phyloP scores from a whole-genome alignment of 2,113 vertebrate species.

The Mastomys natalensis region DNA sequence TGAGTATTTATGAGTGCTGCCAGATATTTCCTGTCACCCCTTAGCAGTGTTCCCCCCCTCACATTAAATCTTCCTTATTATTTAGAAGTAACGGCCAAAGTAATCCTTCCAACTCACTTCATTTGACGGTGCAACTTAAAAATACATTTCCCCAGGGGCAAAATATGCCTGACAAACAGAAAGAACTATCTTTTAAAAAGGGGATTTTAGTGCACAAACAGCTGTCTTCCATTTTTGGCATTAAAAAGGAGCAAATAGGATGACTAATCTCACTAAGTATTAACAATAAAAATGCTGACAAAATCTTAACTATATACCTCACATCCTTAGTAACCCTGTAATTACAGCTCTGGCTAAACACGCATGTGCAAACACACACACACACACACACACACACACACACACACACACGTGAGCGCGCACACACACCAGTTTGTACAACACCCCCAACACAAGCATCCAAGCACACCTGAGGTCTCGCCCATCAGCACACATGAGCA shows the following conservation, averaged over 20 bases:
- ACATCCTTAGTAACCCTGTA: conserved; percentile 70
- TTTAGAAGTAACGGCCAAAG: neutral
- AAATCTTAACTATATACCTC: conserved; percentile 76
- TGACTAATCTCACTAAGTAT: conserved; percentile 78
- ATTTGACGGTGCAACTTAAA: conserved; percentile 32
- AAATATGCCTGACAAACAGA: conserved; percentile 34
- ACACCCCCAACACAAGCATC: neutral
- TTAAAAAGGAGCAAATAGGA: conserved; percentile 64
- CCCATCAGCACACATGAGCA: neutral
- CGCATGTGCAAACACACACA: too few species aligned
- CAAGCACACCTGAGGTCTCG: conserved; percentile 26
- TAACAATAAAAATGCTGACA: conserved; percentile 69
- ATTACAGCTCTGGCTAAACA: conserved; percentile 78
- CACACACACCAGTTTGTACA: neutral
- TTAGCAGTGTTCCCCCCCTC: neutral
- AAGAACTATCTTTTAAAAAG: conserved; percentile 43
- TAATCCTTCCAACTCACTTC: conserved; percentile 10
- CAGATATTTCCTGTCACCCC: neutral
- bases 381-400: conserved; percentile 30
- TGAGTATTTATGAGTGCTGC: neutral
- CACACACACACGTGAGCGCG: too few species aligned
- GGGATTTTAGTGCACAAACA: conserved; percentile 41
- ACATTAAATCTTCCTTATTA: neutral
- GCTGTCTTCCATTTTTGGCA: conserved; percentile 72
- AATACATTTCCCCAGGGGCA: neutral